Percentiles rank a stretch among this genome's conserved stretches.
phyloP scores from a whole-genome alignment of 2,113 vertebrate genomes.

The Saguinus midas region DNA sequence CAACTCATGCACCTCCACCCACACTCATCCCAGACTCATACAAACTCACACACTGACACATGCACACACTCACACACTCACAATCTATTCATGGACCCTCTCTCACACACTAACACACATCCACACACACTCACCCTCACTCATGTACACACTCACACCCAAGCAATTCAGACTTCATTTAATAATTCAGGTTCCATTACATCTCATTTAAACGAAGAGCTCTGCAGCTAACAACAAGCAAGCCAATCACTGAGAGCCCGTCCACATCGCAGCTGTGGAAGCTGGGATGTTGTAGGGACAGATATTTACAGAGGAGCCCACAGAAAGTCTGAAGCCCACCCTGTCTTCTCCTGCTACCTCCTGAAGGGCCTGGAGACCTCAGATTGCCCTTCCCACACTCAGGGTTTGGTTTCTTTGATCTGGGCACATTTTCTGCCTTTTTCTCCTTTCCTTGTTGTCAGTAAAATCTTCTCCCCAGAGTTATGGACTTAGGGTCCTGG shows the following conservation, averaged over 20 bases:
- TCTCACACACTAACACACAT: not conserved
- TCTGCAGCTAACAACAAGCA: not conserved
- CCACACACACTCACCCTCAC: not conserved
- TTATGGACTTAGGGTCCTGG: not conserved
- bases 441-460: not conserved
- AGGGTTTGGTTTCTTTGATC: not conserved
- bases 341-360: not conserved
- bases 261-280: accelerated
- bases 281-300: accelerated
- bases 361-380: not conserved
- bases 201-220: not conserved
- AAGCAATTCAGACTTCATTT: not conserved
- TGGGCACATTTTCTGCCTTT: not conserved
- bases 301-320: accelerated
- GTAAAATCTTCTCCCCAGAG: not conserved
- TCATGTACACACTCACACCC: not conserved
- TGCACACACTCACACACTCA: not conserved
- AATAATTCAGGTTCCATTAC: not conserved
- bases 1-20: not conserved
- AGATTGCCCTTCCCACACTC: not conserved
- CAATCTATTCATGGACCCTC: not conserved
- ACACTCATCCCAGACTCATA: not conserved
- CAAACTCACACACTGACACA: not conserved
- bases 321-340: not conserved
- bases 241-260: too few species aligned